These are phyloP conservation scores for Neomorphus geoffroyi DNA, from an alignment of 2,797 vertebrate species.

Conservation along the genomic window DNA sequence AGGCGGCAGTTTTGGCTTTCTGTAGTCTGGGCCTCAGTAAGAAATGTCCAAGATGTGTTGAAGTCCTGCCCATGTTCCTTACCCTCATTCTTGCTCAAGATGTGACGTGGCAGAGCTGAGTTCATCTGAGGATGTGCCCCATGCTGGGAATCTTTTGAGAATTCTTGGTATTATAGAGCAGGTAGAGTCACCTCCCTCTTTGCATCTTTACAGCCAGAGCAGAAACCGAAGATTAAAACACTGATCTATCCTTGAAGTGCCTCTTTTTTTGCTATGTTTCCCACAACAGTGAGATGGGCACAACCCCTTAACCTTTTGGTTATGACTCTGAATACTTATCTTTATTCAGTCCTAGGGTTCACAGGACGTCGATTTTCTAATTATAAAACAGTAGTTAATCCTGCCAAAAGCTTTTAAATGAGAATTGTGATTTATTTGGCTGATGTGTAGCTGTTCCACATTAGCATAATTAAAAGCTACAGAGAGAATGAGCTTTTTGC, in stretches of 20 bases:
- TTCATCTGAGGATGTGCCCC: fast-evolving
- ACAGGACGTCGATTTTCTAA: constrained; percentile 73
- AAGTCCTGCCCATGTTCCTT: background rate
- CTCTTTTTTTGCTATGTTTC: background rate
- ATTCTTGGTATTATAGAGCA: background rate
- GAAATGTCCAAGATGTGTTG: background rate
- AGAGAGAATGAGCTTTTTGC: constrained; percentile 49
- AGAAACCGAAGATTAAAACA: background rate
- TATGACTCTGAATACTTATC: constrained; percentile 47
- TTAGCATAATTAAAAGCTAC: constrained; percentile 75
- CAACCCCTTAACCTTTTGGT: constrained; percentile 54
- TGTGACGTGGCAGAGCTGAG: background rate
- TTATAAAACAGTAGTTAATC: constrained; percentile 76
- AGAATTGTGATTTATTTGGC: constrained; percentile 74
- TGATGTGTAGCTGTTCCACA: constrained; percentile 21
- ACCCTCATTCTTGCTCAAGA: background rate
- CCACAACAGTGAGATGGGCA: background rate
- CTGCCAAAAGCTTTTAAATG: constrained; percentile 70
- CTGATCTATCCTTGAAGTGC: background rate
- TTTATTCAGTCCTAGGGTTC: constrained; percentile 26
- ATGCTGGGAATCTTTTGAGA: background rate
- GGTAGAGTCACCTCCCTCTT: background rate
- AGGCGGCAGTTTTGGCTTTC: background rate
- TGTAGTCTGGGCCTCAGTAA: background rate
- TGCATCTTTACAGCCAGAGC: background rate